Evolutionary conservation across 2,888 invertebrate species (phyloP).

Genomic region (Apodemia hepburni): DNA sequence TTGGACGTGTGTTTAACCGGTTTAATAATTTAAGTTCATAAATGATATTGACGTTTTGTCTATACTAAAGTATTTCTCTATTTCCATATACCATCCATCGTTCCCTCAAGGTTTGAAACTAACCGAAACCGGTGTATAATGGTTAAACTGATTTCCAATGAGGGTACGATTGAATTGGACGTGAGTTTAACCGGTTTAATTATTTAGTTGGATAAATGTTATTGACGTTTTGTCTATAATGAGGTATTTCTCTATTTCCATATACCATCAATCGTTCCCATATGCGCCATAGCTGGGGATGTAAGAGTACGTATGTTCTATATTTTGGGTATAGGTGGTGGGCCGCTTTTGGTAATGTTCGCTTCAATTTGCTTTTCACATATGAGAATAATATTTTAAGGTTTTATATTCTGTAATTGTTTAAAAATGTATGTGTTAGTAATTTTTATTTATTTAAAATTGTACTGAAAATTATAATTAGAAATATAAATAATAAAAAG

Average conservation of each 20-base stretch:
- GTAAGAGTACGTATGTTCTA: constrained; percentile 32
- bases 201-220: constrained; percentile 2
- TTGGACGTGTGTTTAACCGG: background rate
- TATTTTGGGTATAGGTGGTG: constrained; percentile 23
- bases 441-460: too few species aligned
- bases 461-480: too few species aligned
- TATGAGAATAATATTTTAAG: too few species aligned
- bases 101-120: constrained; percentile 21
- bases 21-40: background rate
- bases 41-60: constrained; percentile 17
- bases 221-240: constrained; percentile 24
- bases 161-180: background rate
- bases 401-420: too few species aligned
- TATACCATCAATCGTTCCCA: constrained; percentile 42
- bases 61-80: constrained; percentile 40
- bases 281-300: constrained; percentile 35
- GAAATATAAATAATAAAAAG: too few species aligned
- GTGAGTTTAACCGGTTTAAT: background rate
- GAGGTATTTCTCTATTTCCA: constrained; percentile 51
- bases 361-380: constrained; percentile 1
- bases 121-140: too few species aligned
- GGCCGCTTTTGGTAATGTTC: constrained; percentile 20
- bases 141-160: too few species aligned
- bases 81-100: constrained; percentile 52
- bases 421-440: too few species aligned